Evolutionary conservation across 2,888 invertebrate genomes (phyloP).

Genomic region (Mermis nigrescens): DNA sequence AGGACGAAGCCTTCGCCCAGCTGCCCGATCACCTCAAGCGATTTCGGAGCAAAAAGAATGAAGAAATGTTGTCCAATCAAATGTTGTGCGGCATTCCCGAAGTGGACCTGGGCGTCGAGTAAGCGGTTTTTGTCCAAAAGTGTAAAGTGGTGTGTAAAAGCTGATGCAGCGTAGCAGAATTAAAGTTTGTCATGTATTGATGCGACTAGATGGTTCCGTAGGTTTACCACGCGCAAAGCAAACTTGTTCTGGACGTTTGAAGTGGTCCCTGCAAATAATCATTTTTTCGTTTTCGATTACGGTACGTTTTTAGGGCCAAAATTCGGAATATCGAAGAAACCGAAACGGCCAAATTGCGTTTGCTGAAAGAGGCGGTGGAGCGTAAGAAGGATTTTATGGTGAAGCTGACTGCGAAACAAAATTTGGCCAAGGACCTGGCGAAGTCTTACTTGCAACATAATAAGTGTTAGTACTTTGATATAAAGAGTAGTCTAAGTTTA

Average conservation of each 20-base stretch:
- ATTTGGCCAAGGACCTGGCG: slow-evolving; percentile 93
- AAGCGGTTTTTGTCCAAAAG: slow-evolving; percentile 27
- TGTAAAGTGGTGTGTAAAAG: too few relatives aligned
- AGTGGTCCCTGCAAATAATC: too few relatives aligned
- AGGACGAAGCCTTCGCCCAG: slow-evolving; percentile 30
- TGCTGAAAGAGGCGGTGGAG: slow-evolving; percentile 67
- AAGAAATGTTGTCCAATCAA: slow-evolving; percentile 98
- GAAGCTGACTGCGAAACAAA: slow-evolving; percentile 40
- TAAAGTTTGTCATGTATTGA: too few relatives aligned
- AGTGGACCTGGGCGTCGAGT: slow-evolving; percentile 94
- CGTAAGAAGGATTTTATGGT: slow-evolving; percentile 43
- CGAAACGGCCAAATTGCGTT: slow-evolving; percentile 82
- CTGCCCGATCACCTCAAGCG: slow-evolving; percentile 70
- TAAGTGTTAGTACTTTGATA: slow-evolving; percentile 54
- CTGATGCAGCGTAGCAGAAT: too few relatives aligned
- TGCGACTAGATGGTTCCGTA: too few relatives aligned
- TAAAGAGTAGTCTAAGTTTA: too few relatives aligned
- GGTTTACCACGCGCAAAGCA: too few relatives aligned
- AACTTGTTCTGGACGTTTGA: too few relatives aligned
- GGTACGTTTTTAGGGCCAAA: slow-evolving; percentile 48
- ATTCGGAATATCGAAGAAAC: slow-evolving; percentile 97
- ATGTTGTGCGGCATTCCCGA: slow-evolving; percentile 99
- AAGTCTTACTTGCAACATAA: slow-evolving; percentile 95
- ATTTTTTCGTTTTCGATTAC: not conserved
- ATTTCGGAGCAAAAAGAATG: slow-evolving; percentile 59